phyloP scores from a whole-genome alignment of 2,888 invertebrate genomes.

The Eupithecia subfuscata region DNA sequence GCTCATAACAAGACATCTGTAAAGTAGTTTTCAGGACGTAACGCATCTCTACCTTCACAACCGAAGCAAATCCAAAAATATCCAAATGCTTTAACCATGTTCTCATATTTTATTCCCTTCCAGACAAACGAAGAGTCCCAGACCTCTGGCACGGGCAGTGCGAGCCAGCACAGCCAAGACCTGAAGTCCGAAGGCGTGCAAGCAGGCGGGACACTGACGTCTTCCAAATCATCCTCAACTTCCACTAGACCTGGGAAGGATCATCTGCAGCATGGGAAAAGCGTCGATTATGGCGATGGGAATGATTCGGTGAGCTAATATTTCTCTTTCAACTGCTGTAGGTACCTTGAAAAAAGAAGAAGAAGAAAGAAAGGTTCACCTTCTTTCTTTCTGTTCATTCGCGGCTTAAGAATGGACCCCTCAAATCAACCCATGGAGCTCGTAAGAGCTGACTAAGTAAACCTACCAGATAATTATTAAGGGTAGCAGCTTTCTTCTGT shows the following conservation, averaged over 20 bases:
- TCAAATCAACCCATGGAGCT: too few relatives aligned
- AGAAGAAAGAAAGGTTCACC: too few relatives aligned
- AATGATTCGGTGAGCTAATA: constrained; percentile 79
- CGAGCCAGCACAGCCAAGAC: constrained; percentile 74
- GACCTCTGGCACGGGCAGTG: constrained; percentile 62
- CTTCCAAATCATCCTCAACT: constrained; percentile 86
- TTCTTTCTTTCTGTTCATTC: too few relatives aligned
- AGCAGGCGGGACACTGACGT: constrained; percentile 89
- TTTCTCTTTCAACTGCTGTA: not conserved
- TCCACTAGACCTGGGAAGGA: constrained; percentile 83
- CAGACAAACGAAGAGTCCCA: constrained; percentile 76
- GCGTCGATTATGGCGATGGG: constrained; percentile 88
- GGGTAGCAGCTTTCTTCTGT: too few relatives aligned
- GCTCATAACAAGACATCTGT: too few relatives aligned
- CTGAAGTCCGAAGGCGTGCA: constrained; percentile 92
- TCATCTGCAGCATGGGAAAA: constrained; percentile 83
- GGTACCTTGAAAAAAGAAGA: too few relatives aligned
- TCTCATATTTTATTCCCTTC: constrained; percentile 5
- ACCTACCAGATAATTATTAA: too few relatives aligned
- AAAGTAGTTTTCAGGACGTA: too few relatives aligned
- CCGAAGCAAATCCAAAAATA: too few relatives aligned
- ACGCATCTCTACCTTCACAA: too few relatives aligned
- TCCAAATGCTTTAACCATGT: not conserved
- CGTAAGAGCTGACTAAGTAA: too few relatives aligned
- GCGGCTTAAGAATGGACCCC: too few relatives aligned